phyloP scores from a whole-genome alignment of 2,797 vertebrate species.

The Rhabdomys pumilio region DNA sequence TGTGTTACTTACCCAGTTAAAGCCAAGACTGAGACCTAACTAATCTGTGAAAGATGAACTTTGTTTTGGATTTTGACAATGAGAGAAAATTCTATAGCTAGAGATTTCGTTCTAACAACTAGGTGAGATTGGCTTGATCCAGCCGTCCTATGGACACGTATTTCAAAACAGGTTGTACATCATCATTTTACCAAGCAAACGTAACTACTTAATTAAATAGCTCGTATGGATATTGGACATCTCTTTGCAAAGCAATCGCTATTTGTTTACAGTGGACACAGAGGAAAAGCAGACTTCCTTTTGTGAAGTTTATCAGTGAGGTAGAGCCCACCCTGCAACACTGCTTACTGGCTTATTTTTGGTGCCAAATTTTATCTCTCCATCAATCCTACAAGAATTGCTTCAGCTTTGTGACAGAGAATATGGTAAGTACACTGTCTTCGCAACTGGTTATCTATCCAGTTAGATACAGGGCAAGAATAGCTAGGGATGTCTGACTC shows the following conservation, averaged over 20 bases:
- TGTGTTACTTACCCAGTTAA: background rate
- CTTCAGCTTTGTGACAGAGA: background rate
- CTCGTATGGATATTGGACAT: background rate
- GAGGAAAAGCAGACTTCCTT: background rate
- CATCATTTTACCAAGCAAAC: background rate
- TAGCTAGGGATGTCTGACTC: background rate
- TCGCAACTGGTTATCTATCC: background rate
- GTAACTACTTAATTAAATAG: background rate
- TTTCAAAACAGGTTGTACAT: background rate
- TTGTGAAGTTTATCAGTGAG: background rate
- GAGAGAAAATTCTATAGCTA: background rate
- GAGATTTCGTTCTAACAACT: background rate
- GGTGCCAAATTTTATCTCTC: background rate
- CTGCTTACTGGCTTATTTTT: background rate
- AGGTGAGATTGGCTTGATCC: background rate
- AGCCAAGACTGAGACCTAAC: background rate
- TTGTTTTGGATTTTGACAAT: background rate
- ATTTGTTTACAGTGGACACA: background rate
- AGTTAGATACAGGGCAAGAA: background rate
- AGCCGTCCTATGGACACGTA: background rate
- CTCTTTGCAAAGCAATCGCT: fast-evolving
- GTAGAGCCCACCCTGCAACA: background rate
- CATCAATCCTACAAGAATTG: background rate
- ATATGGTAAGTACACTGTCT: background rate
- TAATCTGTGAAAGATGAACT: background rate